phyloP scores from a whole-genome alignment of 2,888 invertebrate genomes.

The Drosophila austrosaltans region DNA sequence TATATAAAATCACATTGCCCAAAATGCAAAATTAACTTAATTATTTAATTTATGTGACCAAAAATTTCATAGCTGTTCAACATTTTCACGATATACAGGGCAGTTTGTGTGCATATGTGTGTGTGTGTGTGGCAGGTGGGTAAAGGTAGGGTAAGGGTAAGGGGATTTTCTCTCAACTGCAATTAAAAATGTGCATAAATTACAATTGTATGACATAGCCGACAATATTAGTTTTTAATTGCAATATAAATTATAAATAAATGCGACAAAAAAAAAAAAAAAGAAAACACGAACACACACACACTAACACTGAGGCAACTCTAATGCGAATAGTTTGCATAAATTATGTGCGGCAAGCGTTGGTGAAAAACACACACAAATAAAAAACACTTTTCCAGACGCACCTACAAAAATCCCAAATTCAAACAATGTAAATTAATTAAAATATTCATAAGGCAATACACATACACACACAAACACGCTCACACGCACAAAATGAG shows the following conservation, averaged over 20 bases:
- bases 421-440: slow-evolving; percentile 69
- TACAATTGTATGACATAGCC: slow-evolving; percentile 52
- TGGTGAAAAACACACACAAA: slow-evolving; percentile 13
- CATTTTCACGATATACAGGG: not conserved
- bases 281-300: not conserved
- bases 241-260: slow-evolving; percentile 75
- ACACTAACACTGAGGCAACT: not conserved
- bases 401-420: slow-evolving; percentile 39
- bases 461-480: not conserved
- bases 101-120: slow-evolving; percentile 1
- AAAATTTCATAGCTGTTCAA: slow-evolving; percentile 28
- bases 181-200: slow-evolving; percentile 74
- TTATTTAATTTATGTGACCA: slow-evolving; percentile 70
- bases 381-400: slow-evolving; percentile 23
- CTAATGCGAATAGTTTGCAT: slow-evolving; percentile 60
- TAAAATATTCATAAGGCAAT: slow-evolving; percentile 69
- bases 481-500: slow-evolving; percentile 23
- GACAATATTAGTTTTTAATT: slow-evolving; percentile 75
- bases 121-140: not conserved
- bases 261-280: slow-evolving; percentile 36
- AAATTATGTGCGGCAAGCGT: slow-evolving; percentile 53
- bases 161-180: slow-evolving; percentile 26
- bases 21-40: slow-evolving; percentile 65
- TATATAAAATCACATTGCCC: slow-evolving; percentile 62
- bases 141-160: not conserved